Percentiles rank a stretch among this genome's conserved stretches.
These are phyloP conservation scores for Venusia cambrica DNA, from an alignment of 2,888 invertebrate species.

Conservation along the genomic window DNA sequence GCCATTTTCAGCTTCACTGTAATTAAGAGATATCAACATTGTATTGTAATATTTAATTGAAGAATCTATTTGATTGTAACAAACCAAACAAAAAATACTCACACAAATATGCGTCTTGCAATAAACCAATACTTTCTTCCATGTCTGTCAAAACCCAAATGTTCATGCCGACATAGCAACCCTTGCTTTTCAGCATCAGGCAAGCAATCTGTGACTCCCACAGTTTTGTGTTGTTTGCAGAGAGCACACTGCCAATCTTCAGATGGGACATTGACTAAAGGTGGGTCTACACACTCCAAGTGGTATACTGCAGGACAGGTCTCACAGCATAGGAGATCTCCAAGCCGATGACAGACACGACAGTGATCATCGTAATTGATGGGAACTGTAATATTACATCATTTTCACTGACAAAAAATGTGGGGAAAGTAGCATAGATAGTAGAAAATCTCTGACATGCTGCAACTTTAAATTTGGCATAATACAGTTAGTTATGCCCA, in stretches of 20 bases:
- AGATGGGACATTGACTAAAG: conserved; percentile 95
- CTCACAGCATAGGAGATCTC: conserved; percentile 98
- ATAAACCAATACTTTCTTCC: conserved; percentile 99
- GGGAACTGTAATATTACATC: conserved; percentile 77
- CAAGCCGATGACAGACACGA: conserved; percentile 93
- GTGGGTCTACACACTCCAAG: conserved; percentile 97
- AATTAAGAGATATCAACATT: too few relatives aligned
- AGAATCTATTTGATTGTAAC: too few relatives aligned
- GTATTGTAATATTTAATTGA: too few relatives aligned
- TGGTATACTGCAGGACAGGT: conserved; percentile 99
- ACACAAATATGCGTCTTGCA: conserved; percentile 95
- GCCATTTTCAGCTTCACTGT: conserved; percentile 91
- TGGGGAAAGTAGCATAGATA: too few relatives aligned
- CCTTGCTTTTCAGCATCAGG: conserved; percentile 95
- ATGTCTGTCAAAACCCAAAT: conserved; percentile 96
- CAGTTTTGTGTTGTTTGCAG: conserved; percentile 94
- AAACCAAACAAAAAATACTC: conserved; percentile 68
- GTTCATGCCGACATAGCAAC: conserved; percentile 94
- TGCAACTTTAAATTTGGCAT: too few relatives aligned
- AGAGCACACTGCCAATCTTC: conserved; percentile 99
- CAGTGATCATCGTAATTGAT: conserved; percentile 97
- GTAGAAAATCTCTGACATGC: too few relatives aligned
- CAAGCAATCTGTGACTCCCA: conserved; percentile 96
- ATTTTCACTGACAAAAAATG: background rate
- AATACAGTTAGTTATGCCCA: too few relatives aligned